Conservation (phyloP, 2,113 vertebrate genomes). For the Agapornis roseicollis region DNA sequence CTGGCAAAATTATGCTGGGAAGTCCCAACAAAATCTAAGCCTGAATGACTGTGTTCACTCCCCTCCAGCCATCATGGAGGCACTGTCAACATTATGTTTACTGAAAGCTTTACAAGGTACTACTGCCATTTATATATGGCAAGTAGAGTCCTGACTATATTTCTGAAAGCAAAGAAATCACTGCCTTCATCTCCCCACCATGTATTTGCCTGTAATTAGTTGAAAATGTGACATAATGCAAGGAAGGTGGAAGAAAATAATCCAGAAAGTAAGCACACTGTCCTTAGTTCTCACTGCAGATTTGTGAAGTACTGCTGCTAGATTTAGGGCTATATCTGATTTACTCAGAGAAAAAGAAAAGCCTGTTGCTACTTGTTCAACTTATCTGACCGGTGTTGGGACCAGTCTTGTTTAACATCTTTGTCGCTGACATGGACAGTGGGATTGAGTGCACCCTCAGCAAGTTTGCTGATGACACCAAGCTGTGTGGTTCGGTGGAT, state of each 20-base stretch:
- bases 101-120: not conserved
- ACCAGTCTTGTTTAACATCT: too few species aligned
- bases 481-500: too few species aligned
- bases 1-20: not conserved
- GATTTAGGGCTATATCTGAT: not conserved
- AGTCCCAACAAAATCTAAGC: not conserved
- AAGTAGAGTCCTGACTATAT: not conserved
- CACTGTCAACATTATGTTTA: not conserved
- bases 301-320: not conserved
- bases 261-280: not conserved
- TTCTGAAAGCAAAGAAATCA: constrained; percentile 16
- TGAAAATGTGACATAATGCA: constrained; percentile 12
- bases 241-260: not conserved
- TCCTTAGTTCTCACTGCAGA: not conserved
- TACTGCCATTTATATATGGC: not conserved
- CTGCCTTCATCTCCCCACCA: not conserved
- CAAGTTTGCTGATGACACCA: too few species aligned
- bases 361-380: not conserved
- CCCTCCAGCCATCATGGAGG: not conserved
- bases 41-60: not conserved
- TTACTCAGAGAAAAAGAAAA: not conserved
- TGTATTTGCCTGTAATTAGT: not conserved
- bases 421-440: too few species aligned
- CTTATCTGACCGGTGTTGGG: not conserved
- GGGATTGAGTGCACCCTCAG: too few species aligned